These are phyloP conservation scores for Chinchilla lanigera DNA, from an alignment of 2,113 vertebrate species.

Conservation along the genomic window DNA sequence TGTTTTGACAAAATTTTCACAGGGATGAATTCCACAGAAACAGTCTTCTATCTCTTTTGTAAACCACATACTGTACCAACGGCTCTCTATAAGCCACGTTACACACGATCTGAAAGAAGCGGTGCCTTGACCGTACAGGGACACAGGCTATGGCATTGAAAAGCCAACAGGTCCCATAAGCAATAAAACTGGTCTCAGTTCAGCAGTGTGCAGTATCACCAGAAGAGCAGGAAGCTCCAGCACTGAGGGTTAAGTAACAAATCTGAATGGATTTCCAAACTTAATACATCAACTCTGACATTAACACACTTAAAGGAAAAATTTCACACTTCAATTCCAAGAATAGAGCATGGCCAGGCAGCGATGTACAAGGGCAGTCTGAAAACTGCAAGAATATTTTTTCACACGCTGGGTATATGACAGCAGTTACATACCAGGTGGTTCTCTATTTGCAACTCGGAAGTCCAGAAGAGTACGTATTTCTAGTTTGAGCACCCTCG, in stretches of 20 bases:
- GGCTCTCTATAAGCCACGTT: constrained; percentile 24
- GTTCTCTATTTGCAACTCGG: constrained; percentile 24
- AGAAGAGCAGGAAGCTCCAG: constrained; percentile 36
- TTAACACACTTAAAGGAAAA: constrained; percentile 62
- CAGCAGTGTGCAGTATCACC: constrained; percentile 21
- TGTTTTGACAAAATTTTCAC: constrained; percentile 55
- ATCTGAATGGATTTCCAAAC: constrained; percentile 59
- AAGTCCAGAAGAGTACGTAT: not conserved
- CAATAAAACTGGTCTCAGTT: constrained; percentile 54
- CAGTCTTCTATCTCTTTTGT: constrained; percentile 42
- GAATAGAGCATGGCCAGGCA: constrained; percentile 49
- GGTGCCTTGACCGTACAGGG: constrained; percentile 47
- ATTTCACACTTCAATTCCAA: constrained; percentile 37
- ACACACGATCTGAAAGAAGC: constrained; percentile 52
- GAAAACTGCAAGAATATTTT: constrained; percentile 40
- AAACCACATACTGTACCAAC: constrained; percentile 38
- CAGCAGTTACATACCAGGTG: constrained; percentile 2
- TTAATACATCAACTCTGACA: constrained; percentile 49
- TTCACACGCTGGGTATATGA: not conserved
- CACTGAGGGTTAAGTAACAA: constrained; percentile 47
- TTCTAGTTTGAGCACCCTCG: constrained; percentile 25
- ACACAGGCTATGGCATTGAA: constrained; percentile 24
- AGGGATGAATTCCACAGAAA: constrained; percentile 46
- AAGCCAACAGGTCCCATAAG: constrained; percentile 25
- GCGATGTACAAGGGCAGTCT: constrained; percentile 24